Conservation (phyloP, 2,888 invertebrate species). For the Acrocyrtus sp. region DNA sequence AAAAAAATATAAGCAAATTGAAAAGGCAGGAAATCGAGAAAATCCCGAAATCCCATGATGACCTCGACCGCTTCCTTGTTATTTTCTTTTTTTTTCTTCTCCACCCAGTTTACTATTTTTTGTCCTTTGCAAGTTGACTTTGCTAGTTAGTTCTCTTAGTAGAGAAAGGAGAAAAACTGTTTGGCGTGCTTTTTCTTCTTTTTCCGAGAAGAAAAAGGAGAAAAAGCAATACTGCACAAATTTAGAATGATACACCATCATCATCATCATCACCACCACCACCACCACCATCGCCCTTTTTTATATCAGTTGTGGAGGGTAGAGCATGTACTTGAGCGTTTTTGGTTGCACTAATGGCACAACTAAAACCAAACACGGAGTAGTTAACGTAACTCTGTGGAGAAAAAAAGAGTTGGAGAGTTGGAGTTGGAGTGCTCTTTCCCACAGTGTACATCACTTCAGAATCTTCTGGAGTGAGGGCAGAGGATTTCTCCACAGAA, state of each 20-base stretch:
- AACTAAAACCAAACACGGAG: no score
- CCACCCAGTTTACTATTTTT: slow-evolving; percentile 3
- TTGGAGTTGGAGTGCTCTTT: no score
- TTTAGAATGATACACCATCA: slow-evolving; percentile 1
- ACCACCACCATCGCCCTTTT: no score
- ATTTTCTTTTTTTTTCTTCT: slow-evolving; percentile 5
- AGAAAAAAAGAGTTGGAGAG: neutral
- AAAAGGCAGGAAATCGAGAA: slow-evolving; percentile 51
- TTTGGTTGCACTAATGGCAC: no score
- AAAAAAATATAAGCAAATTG: slow-evolving; percentile 40
- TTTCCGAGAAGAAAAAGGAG: neutral
- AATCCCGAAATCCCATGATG: slow-evolving; percentile 54
- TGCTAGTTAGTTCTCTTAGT: slow-evolving; percentile 15
- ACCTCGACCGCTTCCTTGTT: slow-evolving; percentile 49
- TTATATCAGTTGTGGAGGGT: no score
- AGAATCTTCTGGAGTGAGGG: no score
- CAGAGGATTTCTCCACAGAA: no score
- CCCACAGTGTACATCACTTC: no score
- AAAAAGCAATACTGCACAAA: slow-evolving; percentile 8
- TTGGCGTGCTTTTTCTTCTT: neutral
- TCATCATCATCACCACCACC: no score
- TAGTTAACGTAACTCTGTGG: no score
- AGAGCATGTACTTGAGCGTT: no score
- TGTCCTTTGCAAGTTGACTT: slow-evolving; percentile 19
- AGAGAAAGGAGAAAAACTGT: neutral